phyloP scores from a whole-genome alignment of 2,888 invertebrate genomes.

The Phragmatobia fuliginosa region DNA sequence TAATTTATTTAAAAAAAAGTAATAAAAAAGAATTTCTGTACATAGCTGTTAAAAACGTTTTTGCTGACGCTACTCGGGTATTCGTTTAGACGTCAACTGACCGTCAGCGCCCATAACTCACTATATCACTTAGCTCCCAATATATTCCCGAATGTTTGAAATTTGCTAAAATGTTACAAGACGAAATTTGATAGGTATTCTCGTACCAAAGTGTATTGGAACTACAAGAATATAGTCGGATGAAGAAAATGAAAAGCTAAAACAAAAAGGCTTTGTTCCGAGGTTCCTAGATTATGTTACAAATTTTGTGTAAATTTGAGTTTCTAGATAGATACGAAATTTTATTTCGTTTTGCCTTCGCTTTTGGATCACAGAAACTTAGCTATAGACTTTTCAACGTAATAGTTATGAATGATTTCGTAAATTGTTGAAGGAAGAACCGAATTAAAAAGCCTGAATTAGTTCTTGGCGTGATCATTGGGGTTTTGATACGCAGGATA shows the following conservation, averaged over 20 bases:
- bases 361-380: neutral
- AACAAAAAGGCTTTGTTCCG: neutral
- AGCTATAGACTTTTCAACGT: too few species aligned
- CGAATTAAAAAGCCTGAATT: too few species aligned
- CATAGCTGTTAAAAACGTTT: constrained; percentile 4
- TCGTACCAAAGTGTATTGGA: neutral
- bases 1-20: too few species aligned
- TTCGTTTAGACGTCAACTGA: constrained; percentile 23
- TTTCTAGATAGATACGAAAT: neutral
- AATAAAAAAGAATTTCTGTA: too few species aligned
- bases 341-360: neutral
- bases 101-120: constrained; percentile 42
- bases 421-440: too few species aligned
- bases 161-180: neutral
- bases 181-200: neutral
- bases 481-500: too few species aligned
- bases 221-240: neutral
- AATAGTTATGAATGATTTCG: too few species aligned
- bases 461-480: too few species aligned
- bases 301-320: neutral
- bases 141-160: constrained; percentile 2
- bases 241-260: neutral
- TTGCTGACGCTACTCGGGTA: constrained; percentile 29
- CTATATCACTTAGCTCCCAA: constrained; percentile 20
- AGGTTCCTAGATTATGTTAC: neutral